Percentiles rank a stretch among this genome's conserved stretches.
These are phyloP conservation scores for Eupsilia transversa DNA, from an alignment of 2,888 invertebrate species.

Conservation along the genomic window DNA sequence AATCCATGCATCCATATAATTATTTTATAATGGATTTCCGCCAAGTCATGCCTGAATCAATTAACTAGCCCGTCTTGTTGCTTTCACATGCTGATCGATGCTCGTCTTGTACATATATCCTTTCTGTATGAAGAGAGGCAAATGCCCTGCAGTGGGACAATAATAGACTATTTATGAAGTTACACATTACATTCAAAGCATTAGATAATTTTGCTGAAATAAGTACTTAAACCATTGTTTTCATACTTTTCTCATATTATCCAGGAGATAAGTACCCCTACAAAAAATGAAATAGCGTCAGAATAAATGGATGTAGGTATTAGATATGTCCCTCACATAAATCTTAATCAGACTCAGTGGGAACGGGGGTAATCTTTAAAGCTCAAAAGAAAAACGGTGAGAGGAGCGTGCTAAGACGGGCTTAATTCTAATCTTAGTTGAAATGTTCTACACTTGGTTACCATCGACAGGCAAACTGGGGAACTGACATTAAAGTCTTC, in stretches of 20 bases:
- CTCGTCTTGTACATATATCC: no score
- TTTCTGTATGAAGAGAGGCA: no score
- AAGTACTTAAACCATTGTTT: background rate
- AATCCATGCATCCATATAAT: no score
- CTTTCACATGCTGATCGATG: no score
- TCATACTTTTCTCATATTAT: constrained; percentile 3
- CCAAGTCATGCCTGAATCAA: no score
- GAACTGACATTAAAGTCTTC: constrained; percentile 2
- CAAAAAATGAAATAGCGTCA: constrained; percentile 39
- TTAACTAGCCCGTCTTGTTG: no score
- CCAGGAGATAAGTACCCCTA: background rate
- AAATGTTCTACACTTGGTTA: constrained; percentile 64
- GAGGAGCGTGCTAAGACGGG: constrained; percentile 61
- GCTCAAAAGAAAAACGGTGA: constrained; percentile 62
- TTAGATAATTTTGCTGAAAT: background rate
- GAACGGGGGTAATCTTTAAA: constrained; percentile 60
- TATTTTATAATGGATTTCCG: no score
- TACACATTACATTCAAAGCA: no score
- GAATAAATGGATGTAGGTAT: constrained; percentile 51
- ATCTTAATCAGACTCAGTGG: constrained; percentile 61
- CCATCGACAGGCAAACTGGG: constrained; percentile 9
- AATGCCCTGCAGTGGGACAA: no score
- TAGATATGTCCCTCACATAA: constrained; percentile 51
- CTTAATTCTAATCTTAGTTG: constrained; percentile 68
- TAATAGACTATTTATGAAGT: no score